Evolutionary conservation across 2,797 vertebrate genomes (phyloP), one percentile per base, ranked within the genome.

Genomic region (Argyrosomus regius): DNA sequence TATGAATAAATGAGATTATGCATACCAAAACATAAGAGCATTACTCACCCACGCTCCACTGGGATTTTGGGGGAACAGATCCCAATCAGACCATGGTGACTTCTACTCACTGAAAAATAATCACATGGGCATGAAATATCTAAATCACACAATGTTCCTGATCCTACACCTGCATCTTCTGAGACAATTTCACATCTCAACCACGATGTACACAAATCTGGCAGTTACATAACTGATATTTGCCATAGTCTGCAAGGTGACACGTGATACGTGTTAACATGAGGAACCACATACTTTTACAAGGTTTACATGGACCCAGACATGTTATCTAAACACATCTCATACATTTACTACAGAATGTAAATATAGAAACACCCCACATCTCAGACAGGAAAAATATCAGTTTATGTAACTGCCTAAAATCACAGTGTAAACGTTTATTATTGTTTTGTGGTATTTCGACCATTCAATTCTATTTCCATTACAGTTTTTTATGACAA

Each of bases 71-170:
- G 35, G 35, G 28, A 80, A 35, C 79, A 68, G 72, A 82, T 77
- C 71, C 71, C 64, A 75, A 46, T 78, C 63, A 50, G 48, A 83
- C 26, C 66, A 56, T 8, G 5, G 39, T 22, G 43, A 63, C 41
- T 61, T 65, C 54, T 31, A 24, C 49, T 20, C 6, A 45, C 20
- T 84, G 70, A 77, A 71, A 63, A 71, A 65, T 26, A 65, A 1
- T 72, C 58, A 79, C 48, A 48, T 13, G 57, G 26, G 22, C 54
- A 28, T 66, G 18, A 73, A 70, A 78, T 61, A 71, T 67, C 45
- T 43, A 35, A 78, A 74, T 57, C 63, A 57, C 65, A 39, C 87
- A 89, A 61, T 86, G 84, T 58, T 59, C 16, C 57, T 60, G 43
- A 45, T 57, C 20, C 58, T n/a, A 46, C 75, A 86, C 64, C 67